A percentile compares a stretch with the other conserved stretches of the same genome.
Conservation (phyloP, 2,888 invertebrate species). For the Enchytraeus crypticus region DNA sequence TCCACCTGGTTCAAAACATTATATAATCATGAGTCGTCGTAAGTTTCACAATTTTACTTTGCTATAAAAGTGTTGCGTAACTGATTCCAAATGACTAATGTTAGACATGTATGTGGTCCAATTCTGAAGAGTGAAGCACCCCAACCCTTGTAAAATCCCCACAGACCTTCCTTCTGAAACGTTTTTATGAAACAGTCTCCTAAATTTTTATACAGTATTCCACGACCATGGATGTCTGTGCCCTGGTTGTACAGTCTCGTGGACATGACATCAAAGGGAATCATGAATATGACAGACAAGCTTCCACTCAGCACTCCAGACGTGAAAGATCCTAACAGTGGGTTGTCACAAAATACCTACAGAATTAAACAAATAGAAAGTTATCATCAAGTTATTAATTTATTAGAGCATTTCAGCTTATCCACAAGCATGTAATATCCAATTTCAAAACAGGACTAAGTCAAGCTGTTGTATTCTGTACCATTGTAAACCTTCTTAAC, state of each 20-base stretch:
- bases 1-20: too few relatives aligned
- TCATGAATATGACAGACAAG: conserved; percentile 68
- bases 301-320: conserved; percentile 71
- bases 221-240: conserved; percentile 48
- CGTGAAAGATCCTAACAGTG: conserved; percentile 60
- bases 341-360: conserved; percentile 43
- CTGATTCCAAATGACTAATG: conserved; percentile 74
- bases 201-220: conserved; percentile 64
- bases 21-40: too few relatives aligned
- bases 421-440: too few relatives aligned
- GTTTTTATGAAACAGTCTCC: conserved; percentile 71
- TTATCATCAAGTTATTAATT: not conserved
- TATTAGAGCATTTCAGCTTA: conserved; percentile 22
- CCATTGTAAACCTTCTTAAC: too few relatives aligned
- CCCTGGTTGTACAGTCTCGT: conserved; percentile 83
- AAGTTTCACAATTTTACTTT: too few relatives aligned
- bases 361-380: conserved; percentile 17
- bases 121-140: conserved; percentile 77
- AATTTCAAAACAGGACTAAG: too few relatives aligned
- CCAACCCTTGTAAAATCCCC: conserved; percentile 78
- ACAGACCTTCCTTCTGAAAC: conserved; percentile 62
- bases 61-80: too few relatives aligned
- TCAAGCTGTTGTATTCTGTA: too few relatives aligned
- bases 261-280: conserved; percentile 79
- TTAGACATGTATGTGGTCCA: conserved; percentile 80